These are phyloP conservation scores for Geococcyx californianus DNA, from an alignment of 2,113 vertebrate genomes.

Conservation along the genomic window DNA sequence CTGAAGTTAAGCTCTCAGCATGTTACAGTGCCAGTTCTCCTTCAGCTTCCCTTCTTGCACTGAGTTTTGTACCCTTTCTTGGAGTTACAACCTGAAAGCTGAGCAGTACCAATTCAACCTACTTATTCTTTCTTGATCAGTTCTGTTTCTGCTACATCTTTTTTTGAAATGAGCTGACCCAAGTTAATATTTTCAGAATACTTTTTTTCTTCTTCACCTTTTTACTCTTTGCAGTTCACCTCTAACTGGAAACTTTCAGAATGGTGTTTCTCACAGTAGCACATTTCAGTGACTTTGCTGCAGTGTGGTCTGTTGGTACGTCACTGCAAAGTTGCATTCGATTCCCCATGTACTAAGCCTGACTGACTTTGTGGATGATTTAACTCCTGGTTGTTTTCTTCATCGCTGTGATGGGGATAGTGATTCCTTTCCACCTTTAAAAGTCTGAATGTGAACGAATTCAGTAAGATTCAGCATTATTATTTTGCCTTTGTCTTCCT, in stretches of 20 bases:
- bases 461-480: not conserved
- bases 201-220: not conserved
- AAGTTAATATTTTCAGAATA: not conserved
- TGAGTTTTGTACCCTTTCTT: not conserved
- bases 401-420: not conserved
- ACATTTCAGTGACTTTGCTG: not conserved
- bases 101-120: not conserved
- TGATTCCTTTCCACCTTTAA: not conserved
- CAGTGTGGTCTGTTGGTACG: not conserved
- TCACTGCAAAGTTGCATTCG: not conserved
- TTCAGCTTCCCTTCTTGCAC: not conserved
- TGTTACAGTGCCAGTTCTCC: not conserved
- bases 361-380: not conserved
- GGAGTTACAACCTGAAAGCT: not conserved
- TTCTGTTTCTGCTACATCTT: not conserved
- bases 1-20: not conserved
- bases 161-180: not conserved
- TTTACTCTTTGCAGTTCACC: not conserved
- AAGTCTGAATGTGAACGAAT: not conserved
- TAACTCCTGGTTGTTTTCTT: not conserved
- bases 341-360: not conserved
- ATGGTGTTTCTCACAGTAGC: not conserved
- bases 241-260: not conserved
- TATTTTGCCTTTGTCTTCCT: not conserved
- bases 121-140: not conserved